Base-by-base conservation (phyloP, 2,888 invertebrate species). In the Stictocephala bisonia region DNA sequence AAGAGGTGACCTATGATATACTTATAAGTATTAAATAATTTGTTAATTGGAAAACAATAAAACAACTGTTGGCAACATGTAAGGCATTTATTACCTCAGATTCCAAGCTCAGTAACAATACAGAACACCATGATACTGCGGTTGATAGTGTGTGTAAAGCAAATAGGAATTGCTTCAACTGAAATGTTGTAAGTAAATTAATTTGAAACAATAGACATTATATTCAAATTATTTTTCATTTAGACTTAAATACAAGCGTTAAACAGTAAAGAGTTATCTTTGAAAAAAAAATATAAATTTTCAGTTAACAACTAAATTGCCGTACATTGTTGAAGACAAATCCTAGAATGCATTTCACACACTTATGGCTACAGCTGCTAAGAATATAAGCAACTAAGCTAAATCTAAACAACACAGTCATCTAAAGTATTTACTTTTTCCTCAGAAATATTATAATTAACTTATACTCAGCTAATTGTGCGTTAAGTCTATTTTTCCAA, bases 1-100 rank as follows among this genome's bases (percentile, higher is more conserved):
- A n/a, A n/a, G n/a, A n/a, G n/a, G n/a, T n/a, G n/a, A n/a, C n/a
- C n/a, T n/a, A n/a, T n/a, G n/a, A n/a, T n/a, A n/a, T n/a, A n/a
- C n/a, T n/a, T n/a, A n/a, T n/a, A n/a, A n/a, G n/a, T n/a, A n/a
- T n/a, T n/a, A n/a, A n/a, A n/a, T n/a, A n/a, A n/a, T n/a, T n/a
- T n/a, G n/a, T n/a, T n/a, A n/a, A n/a, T n/a, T n/a, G n/a, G n/a
- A n/a, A n/a, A n/a, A n/a, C n/a, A n/a, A 44, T n/a, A n/a, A 15
- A 44, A n/a, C 9, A 64, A 18, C 31, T 40, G 35, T 31, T 22
- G 27, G 44, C 66, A 72, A 72, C 72, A 72, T 53, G 53, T 73
- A 73, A 70, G 71, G 67, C 71, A 74, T 75, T 68, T 51, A 44
- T 75, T 75, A 73, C 73, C 75, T 75, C 73, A 73, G 75, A 75